These are phyloP conservation scores for Siniperca undulata DNA, from an alignment of 2,797 vertebrate species.

Conservation along the genomic window DNA sequence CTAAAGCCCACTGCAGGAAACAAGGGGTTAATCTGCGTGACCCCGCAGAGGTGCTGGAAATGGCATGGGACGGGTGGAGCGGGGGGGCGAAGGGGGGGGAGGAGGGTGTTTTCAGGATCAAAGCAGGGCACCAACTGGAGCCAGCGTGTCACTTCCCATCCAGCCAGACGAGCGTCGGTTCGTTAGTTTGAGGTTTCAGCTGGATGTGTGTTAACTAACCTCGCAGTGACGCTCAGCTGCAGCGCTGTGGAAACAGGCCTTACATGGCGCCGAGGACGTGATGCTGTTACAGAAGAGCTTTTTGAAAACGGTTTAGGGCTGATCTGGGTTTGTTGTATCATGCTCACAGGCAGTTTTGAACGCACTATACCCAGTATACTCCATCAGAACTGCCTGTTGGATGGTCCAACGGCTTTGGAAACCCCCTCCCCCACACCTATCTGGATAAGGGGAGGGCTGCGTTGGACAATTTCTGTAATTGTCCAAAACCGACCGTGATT, in stretches of 20 bases:
- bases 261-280: background rate
- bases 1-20: slow-evolving; percentile 58
- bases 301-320: too few species aligned
- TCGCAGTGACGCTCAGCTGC: background rate
- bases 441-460: too few species aligned
- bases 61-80: slow-evolving; percentile 9
- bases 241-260: background rate
- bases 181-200: slow-evolving; percentile 34
- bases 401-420: too few species aligned
- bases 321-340: too few species aligned
- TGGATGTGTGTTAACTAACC: background rate
- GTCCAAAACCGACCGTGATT: too few species aligned
- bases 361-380: too few species aligned
- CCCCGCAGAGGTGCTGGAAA: slow-evolving; percentile 54
- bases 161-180: slow-evolving; percentile 31
- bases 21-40: slow-evolving; percentile 70
- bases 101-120: slow-evolving; percentile 50
- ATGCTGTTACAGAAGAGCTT: background rate
- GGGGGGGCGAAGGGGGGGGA: background rate
- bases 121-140: slow-evolving; percentile 58
- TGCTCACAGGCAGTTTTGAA: too few species aligned
- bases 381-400: too few species aligned
- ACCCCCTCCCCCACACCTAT: too few species aligned
- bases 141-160: slow-evolving; percentile 63
- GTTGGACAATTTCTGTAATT: too few species aligned